These are phyloP conservation scores for Chaetops frenatus DNA, from an alignment of 2,113 vertebrate species.

Conservation along the genomic window DNA sequence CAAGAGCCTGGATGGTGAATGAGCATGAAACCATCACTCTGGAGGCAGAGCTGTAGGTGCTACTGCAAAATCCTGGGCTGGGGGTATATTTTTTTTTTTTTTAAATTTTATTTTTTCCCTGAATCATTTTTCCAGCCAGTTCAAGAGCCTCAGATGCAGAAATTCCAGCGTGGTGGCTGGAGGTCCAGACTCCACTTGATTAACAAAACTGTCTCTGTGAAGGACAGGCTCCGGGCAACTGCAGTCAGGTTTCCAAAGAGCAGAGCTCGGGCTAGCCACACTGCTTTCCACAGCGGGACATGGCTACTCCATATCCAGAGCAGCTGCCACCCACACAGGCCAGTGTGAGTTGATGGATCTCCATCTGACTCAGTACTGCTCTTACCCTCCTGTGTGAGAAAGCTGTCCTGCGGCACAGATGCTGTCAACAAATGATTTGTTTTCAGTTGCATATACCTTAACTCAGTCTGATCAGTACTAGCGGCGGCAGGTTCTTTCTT, in stretches of 20 bases:
- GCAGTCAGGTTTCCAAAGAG: constrained; percentile 23
- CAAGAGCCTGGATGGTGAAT: not conserved
- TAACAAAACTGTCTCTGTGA: not conserved
- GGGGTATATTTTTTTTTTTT: not conserved
- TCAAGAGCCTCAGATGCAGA: not conserved
- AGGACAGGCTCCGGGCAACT: not conserved
- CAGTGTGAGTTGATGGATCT: not conserved
- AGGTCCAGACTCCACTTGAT: not conserved
- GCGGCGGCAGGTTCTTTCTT: not conserved
- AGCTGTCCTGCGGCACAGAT: not conserved
- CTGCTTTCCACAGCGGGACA: constrained; percentile 16
- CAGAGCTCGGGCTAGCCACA: not conserved
- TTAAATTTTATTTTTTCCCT: not conserved
- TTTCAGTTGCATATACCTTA: not conserved
- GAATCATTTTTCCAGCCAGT: not conserved
- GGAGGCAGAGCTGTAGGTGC: not conserved
- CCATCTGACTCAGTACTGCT: not conserved
- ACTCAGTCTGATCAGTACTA: not conserved
- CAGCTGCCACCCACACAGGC: constrained; percentile 32
- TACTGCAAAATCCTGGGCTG: not conserved
- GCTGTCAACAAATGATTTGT: not conserved
- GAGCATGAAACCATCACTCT: not conserved
- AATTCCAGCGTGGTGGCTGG: not conserved
- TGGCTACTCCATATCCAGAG: not conserved
- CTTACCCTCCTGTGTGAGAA: not conserved